Evolutionary conservation across 2,113 vertebrate genomes (phyloP), one percentile per base, ranked within the genome.

Genomic region (Eleginops maclovinus): DNA sequence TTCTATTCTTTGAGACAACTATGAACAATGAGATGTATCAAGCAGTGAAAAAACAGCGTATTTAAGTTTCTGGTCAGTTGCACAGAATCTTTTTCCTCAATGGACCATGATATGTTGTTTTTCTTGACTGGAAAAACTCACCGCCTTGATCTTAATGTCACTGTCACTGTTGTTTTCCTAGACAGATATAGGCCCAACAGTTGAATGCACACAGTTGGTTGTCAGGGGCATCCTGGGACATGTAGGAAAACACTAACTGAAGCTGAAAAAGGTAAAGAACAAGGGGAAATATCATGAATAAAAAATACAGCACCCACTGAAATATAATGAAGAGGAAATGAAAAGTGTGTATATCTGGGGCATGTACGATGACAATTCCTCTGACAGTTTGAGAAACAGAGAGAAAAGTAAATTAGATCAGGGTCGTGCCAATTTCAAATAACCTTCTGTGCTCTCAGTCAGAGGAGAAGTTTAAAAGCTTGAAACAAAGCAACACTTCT

Each of bases 171-270:
- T 77, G 36, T 63, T 66, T 49, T 43, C 17, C 11, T 47, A 12
- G 15, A 56, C n/a, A 50, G 9, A 63, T 47, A n/a, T 26, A 70
- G 14, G 22, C 21, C 56, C 46, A 71, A 54, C 17, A 79, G 41
- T 49, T 61, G 61, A 24, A 49, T 41, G 28, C 43, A 31, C n/a
- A 47, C 11, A 68, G 15, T 19, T 36, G 41, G 50, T 44, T 79
- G 65, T 82, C 68, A 61, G 71, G 19, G 19, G 72, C 41, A 73
- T 74, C 77, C 19, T 78, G 66, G 77, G 71, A 81, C 67, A 50
- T 51, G 72, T 54, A 74, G 76, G 68, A 71, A 56, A 60, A 61
- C 36, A 14, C 9, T 31, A 63, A 54, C 63, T 54, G 36, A 67
- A 40, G 41, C 5, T 68, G 47, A 75, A 53, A 47, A 12, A 10